A percentile compares a stretch with the other conserved stretches of the same genome.
Conservation (phyloP, 2,113 vertebrate species). For the Notothenia rossii region DNA sequence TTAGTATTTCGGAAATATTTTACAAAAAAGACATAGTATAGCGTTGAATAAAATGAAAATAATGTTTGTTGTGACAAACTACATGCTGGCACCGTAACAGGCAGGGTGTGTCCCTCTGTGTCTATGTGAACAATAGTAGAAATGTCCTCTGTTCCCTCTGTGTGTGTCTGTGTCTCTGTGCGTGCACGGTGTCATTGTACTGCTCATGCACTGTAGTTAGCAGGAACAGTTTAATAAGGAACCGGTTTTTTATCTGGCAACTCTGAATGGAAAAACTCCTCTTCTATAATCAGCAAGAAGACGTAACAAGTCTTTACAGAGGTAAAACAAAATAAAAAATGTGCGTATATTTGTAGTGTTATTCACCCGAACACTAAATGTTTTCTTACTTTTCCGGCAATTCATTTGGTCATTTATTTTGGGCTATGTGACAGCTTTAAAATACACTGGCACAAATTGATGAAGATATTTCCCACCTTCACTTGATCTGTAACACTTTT, state of each 20-base stretch:
- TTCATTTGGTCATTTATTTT: neutral
- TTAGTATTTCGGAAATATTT: too few relatives aligned
- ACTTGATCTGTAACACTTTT: neutral
- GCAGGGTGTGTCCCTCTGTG: neutral
- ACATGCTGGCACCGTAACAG: neutral
- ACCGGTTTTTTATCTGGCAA: constrained; percentile 11
- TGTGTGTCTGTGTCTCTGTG: constrained; percentile 17
- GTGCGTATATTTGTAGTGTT: neutral
- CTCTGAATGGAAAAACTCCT: neutral
- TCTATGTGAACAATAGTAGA: neutral
- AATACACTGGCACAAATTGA: neutral
- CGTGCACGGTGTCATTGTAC: neutral
- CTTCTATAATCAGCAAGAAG: neutral
- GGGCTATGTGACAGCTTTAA: neutral
- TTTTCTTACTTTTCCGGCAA: neutral
- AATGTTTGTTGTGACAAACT: neutral
- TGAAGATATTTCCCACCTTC: neutral
- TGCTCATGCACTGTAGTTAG: too few relatives aligned
- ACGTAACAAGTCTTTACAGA: neutral
- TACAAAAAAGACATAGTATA: too few relatives aligned
- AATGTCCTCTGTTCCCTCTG: neutral
- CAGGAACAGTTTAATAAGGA: neutral
- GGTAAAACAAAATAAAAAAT: neutral
- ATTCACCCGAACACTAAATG: neutral
- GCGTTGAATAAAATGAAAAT: too few relatives aligned